Conservation (phyloP, 2,113 vertebrate genomes). For the Podiceps cristatus region DNA sequence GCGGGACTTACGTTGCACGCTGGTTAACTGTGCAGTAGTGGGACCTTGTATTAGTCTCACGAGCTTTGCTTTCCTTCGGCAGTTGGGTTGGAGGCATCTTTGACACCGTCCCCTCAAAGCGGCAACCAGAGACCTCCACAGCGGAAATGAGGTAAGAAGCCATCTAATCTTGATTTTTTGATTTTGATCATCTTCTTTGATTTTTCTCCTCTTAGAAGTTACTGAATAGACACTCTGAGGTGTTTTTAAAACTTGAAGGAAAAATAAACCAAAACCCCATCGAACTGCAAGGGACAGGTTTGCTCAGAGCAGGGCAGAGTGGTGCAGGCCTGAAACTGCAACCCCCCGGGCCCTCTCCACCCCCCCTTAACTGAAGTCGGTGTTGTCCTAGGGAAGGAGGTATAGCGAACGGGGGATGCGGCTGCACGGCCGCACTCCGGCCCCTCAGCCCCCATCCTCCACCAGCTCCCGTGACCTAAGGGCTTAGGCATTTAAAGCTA, state of each 20-base stretch:
- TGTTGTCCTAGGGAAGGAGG: neutral
- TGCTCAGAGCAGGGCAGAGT: neutral
- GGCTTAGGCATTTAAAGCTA: neutral
- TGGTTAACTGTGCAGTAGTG: fast-evolving
- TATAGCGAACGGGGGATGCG: fast-evolving
- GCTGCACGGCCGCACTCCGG: neutral
- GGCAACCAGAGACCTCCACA: neutral
- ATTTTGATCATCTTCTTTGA: no score
- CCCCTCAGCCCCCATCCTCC: no score
- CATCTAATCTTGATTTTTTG: neutral
- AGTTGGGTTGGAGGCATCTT: neutral
- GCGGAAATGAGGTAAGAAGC: neutral
- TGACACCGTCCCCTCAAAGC: neutral
- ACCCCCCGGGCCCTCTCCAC: neutral
- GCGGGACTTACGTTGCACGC: fast-evolving
- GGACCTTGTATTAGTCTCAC: fast-evolving
- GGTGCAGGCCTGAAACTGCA: neutral
- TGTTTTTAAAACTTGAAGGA: neutral
- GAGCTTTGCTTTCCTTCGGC: neutral
- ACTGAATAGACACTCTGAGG: neutral
- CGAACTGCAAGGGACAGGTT: fast-evolving
- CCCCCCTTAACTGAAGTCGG: neutral
- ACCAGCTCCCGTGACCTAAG: no score
- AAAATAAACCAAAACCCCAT: neutral
- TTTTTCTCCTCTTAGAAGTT: neutral